Conservation (phyloP, 2,888 invertebrate genomes). For the Scaptomyza caliginosa region DNA sequence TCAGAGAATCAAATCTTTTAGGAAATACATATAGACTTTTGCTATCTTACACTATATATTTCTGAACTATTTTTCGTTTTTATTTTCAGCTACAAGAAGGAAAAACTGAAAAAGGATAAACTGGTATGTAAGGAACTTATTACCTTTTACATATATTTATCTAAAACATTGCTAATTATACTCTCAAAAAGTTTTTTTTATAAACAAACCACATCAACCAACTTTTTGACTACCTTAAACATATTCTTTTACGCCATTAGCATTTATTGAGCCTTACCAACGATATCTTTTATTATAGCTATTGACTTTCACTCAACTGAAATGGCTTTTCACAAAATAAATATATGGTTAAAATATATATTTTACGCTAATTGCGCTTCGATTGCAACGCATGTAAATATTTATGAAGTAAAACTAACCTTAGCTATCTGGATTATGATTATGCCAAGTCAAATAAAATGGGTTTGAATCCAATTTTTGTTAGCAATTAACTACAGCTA, state of each 20-base stretch:
- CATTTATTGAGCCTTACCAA: background rate
- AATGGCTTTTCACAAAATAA: background rate
- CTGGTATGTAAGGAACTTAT: too few species aligned
- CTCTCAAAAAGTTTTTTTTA: too few species aligned
- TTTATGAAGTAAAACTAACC: background rate
- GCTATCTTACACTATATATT: background rate
- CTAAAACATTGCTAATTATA: too few species aligned
- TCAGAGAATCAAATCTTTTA: background rate
- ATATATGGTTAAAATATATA: background rate
- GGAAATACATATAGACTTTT: background rate
- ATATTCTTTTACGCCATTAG: too few species aligned
- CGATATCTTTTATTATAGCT: background rate
- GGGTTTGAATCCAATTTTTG: conserved; percentile 14
- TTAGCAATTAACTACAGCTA: conserved; percentile 51
- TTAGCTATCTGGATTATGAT: conserved; percentile 17
- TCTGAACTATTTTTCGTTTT: background rate
- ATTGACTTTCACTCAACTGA: background rate
- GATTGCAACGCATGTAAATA: conserved; percentile 10
- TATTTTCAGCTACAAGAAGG: too few species aligned
- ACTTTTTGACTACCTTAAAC: too few species aligned
- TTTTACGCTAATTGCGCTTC: background rate
- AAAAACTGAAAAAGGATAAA: too few species aligned
- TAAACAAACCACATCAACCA: too few species aligned
- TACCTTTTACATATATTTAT: too few species aligned
- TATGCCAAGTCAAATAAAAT: background rate